These are phyloP conservation scores for Ferdinandea cuprea DNA, from an alignment of 2,888 invertebrate genomes.

Conservation along the genomic window DNA sequence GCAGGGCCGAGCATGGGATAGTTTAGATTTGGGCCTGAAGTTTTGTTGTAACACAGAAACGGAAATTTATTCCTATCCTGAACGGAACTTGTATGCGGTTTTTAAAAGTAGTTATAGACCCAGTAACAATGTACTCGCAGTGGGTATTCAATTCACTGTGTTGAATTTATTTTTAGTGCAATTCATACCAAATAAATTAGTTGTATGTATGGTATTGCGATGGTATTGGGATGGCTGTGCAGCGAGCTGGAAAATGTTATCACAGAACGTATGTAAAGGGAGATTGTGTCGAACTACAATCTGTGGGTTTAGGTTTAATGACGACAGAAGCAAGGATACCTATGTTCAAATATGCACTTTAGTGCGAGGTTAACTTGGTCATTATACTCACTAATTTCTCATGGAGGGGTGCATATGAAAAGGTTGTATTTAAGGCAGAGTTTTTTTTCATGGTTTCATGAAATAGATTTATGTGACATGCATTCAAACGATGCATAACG, in stretches of 20 bases:
- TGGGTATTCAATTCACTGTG: background rate
- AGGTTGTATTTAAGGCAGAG: background rate
- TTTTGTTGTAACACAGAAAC: background rate
- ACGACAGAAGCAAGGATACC: too few relatives aligned
- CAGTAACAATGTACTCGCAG: background rate
- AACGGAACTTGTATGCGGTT: constrained; percentile 42
- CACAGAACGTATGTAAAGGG: background rate
- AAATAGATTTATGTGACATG: too few relatives aligned
- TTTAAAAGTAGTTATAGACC: constrained; percentile 9
- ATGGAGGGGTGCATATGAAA: constrained; percentile 19
- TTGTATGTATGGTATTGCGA: too few relatives aligned
- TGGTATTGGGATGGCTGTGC: background rate
- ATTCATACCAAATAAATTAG: constrained; percentile 9
- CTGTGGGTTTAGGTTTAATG: too few relatives aligned
- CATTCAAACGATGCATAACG: too few relatives aligned
- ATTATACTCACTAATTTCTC: constrained; percentile 42
- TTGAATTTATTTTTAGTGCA: constrained; percentile 10
- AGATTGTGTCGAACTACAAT: background rate
- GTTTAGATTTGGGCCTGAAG: background rate
- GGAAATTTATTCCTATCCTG: constrained; percentile 24
- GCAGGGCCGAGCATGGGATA: too few relatives aligned
- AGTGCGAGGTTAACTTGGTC: constrained; percentile 16
- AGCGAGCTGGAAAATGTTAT: background rate
- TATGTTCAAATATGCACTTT: constrained; percentile 16
- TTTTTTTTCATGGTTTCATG: background rate